A percentile compares a stretch with the other conserved stretches of the same genome.
These are phyloP conservation scores for Dolichotis patagonum DNA, from an alignment of 2,113 vertebrate species.

Conservation along the genomic window DNA sequence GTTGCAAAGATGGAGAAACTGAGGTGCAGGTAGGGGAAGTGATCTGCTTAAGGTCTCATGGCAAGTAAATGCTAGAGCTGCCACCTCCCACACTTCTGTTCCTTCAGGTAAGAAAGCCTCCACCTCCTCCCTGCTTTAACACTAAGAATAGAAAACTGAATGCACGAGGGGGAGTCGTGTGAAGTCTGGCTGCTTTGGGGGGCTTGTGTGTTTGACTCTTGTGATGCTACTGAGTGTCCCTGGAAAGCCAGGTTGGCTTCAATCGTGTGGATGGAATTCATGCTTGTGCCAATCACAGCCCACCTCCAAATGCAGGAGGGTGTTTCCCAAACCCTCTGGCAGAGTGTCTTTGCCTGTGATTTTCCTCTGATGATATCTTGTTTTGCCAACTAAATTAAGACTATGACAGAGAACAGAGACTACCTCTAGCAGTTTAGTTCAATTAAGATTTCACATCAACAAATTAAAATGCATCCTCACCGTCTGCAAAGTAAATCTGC, in stretches of 20 bases:
- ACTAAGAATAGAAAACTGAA: background rate
- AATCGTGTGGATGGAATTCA: background rate
- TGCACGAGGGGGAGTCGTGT: background rate
- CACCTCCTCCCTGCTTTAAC: background rate
- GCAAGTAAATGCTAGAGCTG: background rate
- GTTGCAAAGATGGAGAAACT: background rate
- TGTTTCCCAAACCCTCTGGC: slow-evolving; percentile 75
- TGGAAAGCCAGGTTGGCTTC: slow-evolving; percentile 38
- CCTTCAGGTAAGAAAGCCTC: background rate
- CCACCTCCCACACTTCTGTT: background rate
- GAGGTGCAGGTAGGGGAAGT: background rate
- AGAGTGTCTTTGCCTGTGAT: slow-evolving; percentile 68
- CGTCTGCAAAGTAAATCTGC: slow-evolving; percentile 81
- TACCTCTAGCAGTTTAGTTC: slow-evolving; percentile 85
- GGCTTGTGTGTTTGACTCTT: background rate
- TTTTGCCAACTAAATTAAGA: slow-evolving; percentile 85
- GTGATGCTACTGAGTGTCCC: background rate
- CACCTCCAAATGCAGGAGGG: slow-evolving; percentile 60
- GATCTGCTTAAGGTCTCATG: background rate
- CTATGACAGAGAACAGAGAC: slow-evolving; percentile 84
- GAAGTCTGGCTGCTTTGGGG: slow-evolving; percentile 14
- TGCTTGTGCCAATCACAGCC: slow-evolving; percentile 38
- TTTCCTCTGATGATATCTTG: slow-evolving; percentile 83
- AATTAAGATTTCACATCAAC: slow-evolving; percentile 85
- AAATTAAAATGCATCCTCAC: slow-evolving; percentile 84